Percentiles rank a stretch among this genome's conserved stretches.
Conservation (phyloP, 2,888 invertebrate genomes). For the Chrysopilus asiliformis region DNA sequence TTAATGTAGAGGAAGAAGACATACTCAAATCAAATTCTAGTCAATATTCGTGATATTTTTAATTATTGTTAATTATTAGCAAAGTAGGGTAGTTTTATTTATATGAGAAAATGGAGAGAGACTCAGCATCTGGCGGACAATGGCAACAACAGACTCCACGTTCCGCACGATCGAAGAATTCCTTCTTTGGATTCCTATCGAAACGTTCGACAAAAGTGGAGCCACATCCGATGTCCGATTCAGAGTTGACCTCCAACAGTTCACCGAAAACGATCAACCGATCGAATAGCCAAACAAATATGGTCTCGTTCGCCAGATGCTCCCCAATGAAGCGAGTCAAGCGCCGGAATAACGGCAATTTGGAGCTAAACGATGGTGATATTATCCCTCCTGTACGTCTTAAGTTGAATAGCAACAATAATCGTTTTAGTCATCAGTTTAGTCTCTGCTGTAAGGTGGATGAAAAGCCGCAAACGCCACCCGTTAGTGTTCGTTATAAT, state of each 20-base stretch:
- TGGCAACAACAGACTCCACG: no score
- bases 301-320: conserved; percentile 27
- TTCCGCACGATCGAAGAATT: conserved; percentile 2
- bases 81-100: no score
- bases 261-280: neutral
- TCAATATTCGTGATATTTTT: no score
- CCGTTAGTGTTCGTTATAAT: conserved; percentile 32
- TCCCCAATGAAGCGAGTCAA: conserved; percentile 18
- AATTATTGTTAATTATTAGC: no score
- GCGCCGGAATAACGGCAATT: conserved; percentile 10
- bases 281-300: neutral
- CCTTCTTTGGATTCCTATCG: conserved; percentile 24
- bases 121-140: no score
- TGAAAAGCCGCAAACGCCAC: conserved; percentile 28
- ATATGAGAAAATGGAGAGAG: no score
- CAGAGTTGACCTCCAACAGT: conserved; percentile 10
- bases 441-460: conserved; percentile 33
- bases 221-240: conserved; percentile 26
- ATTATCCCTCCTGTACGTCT: conserved; percentile 7
- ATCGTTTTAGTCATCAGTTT: conserved; percentile 34
- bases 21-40: no score
- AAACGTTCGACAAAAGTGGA: conserved; percentile 35
- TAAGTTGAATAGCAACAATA: conserved; percentile 22
- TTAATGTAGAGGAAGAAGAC: no score
- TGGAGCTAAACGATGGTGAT: conserved; percentile 10